phyloP scores from a whole-genome alignment of 2,888 invertebrate genomes.

The Eubasilissa splendida region DNA sequence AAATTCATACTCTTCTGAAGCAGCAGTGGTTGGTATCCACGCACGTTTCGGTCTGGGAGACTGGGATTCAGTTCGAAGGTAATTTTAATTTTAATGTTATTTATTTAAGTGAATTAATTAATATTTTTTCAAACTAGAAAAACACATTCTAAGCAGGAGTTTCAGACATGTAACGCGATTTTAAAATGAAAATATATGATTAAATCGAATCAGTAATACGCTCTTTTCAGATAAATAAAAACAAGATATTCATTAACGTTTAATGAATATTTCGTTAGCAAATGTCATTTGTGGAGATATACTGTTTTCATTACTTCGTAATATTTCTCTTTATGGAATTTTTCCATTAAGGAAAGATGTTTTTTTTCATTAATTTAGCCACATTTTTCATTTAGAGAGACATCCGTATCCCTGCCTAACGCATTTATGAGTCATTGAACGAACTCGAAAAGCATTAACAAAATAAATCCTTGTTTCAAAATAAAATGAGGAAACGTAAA shows the following conservation, averaged over 20 bases:
- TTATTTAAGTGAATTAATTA: no score
- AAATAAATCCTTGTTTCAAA: slow-evolving; percentile 56
- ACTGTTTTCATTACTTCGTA: slow-evolving; percentile 28
- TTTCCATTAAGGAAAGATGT: slow-evolving; percentile 19
- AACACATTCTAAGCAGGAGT: no score
- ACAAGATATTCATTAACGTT: slow-evolving; percentile 1
- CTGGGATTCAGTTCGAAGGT: no score
- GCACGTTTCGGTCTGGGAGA: no score
- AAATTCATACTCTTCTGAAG: no score
- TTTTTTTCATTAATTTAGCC: slow-evolving; percentile 36
- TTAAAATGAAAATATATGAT: no score
- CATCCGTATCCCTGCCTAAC: slow-evolving; percentile 39
- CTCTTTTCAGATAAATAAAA: background rate
- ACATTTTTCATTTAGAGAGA: slow-evolving; percentile 30
- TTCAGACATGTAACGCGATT: no score
- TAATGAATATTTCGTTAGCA: slow-evolving; percentile 7
- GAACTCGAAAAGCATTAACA: slow-evolving; percentile 43
- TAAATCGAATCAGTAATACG: no score
- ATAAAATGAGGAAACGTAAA: slow-evolving; percentile 58
- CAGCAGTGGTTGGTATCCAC: no score
- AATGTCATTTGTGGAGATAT: slow-evolving; percentile 24
- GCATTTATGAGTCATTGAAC: slow-evolving; percentile 36
- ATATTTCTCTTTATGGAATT: slow-evolving; percentile 16
- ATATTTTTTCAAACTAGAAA: no score
- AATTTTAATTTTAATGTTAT: no score